Evolutionary conservation across 2,797 vertebrate genomes (phyloP).

Genomic region (Paramormyrops hopkinsi): DNA sequence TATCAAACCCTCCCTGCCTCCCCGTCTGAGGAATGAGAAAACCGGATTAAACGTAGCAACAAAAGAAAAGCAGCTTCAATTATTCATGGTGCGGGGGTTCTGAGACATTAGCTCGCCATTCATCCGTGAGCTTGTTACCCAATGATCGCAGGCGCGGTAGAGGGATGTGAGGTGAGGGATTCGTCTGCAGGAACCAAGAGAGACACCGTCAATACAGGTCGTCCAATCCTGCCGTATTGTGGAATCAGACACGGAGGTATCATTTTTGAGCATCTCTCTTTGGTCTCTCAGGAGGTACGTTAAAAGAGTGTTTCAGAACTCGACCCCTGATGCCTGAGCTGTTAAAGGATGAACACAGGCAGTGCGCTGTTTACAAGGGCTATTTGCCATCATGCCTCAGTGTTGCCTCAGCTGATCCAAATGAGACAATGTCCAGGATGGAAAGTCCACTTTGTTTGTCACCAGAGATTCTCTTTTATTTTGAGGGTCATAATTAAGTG

Average conservation of each 20-base stretch:
- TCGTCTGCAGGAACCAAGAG: neutral
- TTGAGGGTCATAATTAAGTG: neutral
- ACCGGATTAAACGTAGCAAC: slow-evolving; percentile 22
- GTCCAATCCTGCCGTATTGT: neutral
- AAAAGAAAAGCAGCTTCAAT: slow-evolving; percentile 21
- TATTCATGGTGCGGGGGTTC: slow-evolving; percentile 17
- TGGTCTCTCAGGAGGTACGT: neutral
- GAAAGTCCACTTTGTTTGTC: neutral
- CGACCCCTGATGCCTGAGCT: neutral
- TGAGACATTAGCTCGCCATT: slow-evolving; percentile 5
- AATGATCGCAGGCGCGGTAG: slow-evolving; percentile 11
- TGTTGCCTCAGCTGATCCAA: neutral
- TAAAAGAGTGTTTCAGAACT: neutral
- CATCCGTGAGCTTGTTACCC: slow-evolving; percentile 16
- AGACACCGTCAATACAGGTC: neutral
- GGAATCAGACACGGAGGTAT: neutral
- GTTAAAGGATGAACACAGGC: neutral
- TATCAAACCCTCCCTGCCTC: neutral
- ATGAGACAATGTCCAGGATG: neutral
- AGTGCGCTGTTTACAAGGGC: neutral
- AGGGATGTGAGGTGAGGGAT: neutral
- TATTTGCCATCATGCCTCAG: neutral
- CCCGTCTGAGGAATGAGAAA: slow-evolving; percentile 2
- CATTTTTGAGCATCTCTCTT: neutral
- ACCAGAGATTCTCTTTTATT: neutral